Percentiles rank a stretch among this genome's conserved stretches.
Conservation (phyloP, 1,140 invertebrate genomes). For the Orussus abietinus region DNA sequence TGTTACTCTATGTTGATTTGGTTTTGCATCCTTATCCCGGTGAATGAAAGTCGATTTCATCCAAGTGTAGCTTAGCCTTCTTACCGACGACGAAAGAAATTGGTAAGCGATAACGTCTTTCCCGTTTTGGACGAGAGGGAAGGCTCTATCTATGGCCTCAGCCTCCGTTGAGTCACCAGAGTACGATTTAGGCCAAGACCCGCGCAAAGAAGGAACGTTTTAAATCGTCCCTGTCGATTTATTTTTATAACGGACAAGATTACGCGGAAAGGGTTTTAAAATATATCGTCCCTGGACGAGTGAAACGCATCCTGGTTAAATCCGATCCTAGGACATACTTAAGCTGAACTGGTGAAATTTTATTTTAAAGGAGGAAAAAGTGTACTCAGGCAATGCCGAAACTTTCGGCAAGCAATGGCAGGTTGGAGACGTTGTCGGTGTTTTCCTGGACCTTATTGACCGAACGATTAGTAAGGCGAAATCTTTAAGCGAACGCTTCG, state of each 20-base stretch:
- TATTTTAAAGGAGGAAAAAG: constrained; percentile 86
- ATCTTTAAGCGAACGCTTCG: constrained; percentile 47
- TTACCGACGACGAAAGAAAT: constrained; percentile 11
- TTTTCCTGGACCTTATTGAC: constrained; percentile 94
- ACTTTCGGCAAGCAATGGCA: constrained; percentile 94
- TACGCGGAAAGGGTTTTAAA: no score
- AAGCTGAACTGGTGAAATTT: constrained; percentile 37
- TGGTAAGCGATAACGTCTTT: no score
- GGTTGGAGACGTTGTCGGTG: constrained; percentile 89
- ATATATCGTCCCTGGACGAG: no score
- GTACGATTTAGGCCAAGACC: no score
- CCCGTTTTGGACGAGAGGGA: no score
- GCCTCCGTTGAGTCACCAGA: no score
- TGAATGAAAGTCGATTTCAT: constrained; percentile 30
- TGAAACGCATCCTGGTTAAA: no score
- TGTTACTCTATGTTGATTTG: constrained; percentile 40
- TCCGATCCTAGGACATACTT: no score
- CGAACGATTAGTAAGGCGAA: constrained; percentile 88
- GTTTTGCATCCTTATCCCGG: constrained; percentile 30
- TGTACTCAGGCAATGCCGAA: constrained; percentile 81
- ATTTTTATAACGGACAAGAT: no score
- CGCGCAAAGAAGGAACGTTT: no score
- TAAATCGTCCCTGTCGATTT: background rate
- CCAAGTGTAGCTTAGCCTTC: constrained; percentile 27
- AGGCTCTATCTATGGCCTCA: no score